Base-by-base conservation (phyloP, 2,113 vertebrate species). In the Pachypanchax playfairii region DNA sequence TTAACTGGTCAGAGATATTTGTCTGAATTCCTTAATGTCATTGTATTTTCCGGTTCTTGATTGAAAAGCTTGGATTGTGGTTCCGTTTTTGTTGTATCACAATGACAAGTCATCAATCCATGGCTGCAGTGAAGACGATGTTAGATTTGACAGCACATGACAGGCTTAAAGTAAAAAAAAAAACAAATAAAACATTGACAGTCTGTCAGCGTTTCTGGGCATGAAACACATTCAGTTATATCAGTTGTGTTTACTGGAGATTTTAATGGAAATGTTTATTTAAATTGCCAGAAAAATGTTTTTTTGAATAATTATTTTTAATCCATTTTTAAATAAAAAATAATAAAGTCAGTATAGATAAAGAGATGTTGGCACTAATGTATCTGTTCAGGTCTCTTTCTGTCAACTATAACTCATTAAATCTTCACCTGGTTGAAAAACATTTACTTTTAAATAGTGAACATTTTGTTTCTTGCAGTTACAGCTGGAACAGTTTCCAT, bases 71-170 rank as follows among this genome's bases (percentile, higher is more conserved):
- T 5, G 18, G 39, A 21, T 51, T 11, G 38, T 33, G 63, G 44
- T 55, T 59, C 42, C 13, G n/a, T 28, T 52, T 57, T 1, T 41
- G 36, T 22, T 35, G 21, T 44, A 7, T 69, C 55, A 54, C 29
- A 42, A 60, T 65, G 54, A 58, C 65, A 80, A 70, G 62, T 61
- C 55, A 54, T 75, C 58, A 68, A 50, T 65, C 58, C 51, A 60
- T 29, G 17, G 31, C 25, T 21, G 24, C 59, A 41, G 22, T 18
- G 25, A 73, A 70, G 46, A 70, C 17, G 4, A 47, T 35, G 52
- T 50, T 48, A n/a, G 39, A 69, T 48, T 6, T 79, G 72, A 79
- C n/a, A 28, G 61, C 33, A 65, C 20, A 36, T 55, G 47, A 67
- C 68, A 76, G 47, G 53, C 21, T 29, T 18, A 47, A 33, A 46